Evolutionary conservation across 2,888 invertebrate genomes (phyloP).

Genomic region (Peribatodes rhomboidaria): DNA sequence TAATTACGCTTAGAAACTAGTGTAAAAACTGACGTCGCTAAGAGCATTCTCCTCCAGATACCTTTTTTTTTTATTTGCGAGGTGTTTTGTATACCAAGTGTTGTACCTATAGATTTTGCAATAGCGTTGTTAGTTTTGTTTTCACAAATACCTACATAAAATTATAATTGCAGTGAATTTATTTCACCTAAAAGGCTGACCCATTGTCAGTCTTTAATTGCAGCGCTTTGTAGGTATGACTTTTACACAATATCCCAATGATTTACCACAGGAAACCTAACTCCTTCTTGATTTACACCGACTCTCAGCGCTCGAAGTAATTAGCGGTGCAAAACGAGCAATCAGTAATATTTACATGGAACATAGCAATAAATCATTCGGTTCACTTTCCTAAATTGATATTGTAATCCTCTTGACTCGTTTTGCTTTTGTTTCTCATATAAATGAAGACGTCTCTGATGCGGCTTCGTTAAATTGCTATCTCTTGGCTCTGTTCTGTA

Average conservation of each 20-base stretch:
- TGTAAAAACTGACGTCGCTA: too few species aligned
- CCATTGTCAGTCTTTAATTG: too few species aligned
- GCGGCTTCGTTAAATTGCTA: constrained; percentile 86
- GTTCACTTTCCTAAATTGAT: constrained; percentile 86
- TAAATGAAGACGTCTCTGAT: constrained; percentile 84
- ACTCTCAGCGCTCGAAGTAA: constrained; percentile 53
- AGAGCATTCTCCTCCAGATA: too few species aligned
- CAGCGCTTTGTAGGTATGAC: background rate
- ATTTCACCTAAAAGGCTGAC: too few species aligned
- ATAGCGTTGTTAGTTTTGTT: too few species aligned
- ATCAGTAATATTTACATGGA: constrained; percentile 75
- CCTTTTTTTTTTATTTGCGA: too few species aligned
- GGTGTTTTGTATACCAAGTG: too few species aligned
- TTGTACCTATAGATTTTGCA: too few species aligned
- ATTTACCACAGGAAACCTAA: constrained; percentile 31
- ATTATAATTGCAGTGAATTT: too few species aligned
- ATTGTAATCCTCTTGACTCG: constrained; percentile 78
- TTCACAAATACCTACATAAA: too few species aligned
- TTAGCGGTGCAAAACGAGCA: constrained; percentile 61
- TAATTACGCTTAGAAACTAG: too few species aligned
- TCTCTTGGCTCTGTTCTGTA: constrained; percentile 60
- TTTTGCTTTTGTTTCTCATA: constrained; percentile 79
- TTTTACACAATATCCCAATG: background rate
- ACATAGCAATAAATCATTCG: constrained; percentile 81
- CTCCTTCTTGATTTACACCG: constrained; percentile 39